Percentiles rank a stretch among this genome's conserved stretches.
Conservation (phyloP, 1,140 invertebrate genomes). For the Eumaeus atala region DNA sequence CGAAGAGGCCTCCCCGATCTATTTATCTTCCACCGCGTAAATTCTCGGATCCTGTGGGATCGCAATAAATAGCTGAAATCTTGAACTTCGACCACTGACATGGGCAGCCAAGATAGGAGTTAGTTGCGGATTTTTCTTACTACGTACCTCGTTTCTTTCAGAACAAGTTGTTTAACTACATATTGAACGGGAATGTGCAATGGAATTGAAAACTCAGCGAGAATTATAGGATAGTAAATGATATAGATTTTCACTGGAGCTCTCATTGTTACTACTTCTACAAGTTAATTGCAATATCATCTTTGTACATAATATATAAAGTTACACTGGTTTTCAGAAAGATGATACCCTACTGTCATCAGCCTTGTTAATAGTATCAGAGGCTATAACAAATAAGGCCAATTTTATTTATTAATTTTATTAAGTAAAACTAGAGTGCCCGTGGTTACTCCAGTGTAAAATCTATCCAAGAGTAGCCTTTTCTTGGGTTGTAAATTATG, state of each 20-base stretch:
- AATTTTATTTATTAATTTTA: too few relatives aligned
- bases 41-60: slow-evolving; percentile 56
- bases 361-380: too few relatives aligned
- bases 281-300: not conserved
- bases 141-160: slow-evolving; percentile 31
- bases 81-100: slow-evolving; percentile 59
- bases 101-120: slow-evolving; percentile 53
- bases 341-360: too few relatives aligned
- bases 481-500: too few relatives aligned
- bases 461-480: too few relatives aligned
- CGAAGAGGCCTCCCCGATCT: slow-evolving; percentile 37
- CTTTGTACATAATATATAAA: too few relatives aligned
- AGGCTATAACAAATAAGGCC: too few relatives aligned
- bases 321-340: too few relatives aligned
- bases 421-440: too few relatives aligned
- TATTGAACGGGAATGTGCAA: slow-evolving; percentile 15
- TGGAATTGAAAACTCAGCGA: slow-evolving; percentile 18
- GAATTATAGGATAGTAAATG: slow-evolving; percentile 4
- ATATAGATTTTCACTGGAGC: not conserved
- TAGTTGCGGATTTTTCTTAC: slow-evolving; percentile 35
- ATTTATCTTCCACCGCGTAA: slow-evolving; percentile 60
- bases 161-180: slow-evolving; percentile 33
- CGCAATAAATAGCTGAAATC: slow-evolving; percentile 68
- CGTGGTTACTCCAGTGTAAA: too few relatives aligned
- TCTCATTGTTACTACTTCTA: not conserved